Percentiles rank a stretch among this genome's conserved stretches.
Conservation (phyloP, 2,113 vertebrate genomes). For the Chiloscyllium plagiosum region DNA sequence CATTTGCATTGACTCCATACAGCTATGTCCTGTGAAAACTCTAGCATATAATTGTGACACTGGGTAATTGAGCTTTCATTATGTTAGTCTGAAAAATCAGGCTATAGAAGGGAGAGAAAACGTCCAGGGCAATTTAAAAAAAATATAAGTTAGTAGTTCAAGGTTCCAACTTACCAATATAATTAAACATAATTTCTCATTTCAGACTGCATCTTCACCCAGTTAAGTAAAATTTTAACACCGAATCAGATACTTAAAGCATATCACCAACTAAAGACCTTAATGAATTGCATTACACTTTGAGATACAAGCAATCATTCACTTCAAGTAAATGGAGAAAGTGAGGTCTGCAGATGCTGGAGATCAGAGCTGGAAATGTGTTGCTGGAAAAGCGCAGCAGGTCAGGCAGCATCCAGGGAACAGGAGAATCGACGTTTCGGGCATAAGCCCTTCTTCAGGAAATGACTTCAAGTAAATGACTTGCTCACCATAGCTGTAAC, state of each 20-base stretch:
- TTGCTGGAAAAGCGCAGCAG: too few species aligned
- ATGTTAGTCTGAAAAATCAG: not conserved
- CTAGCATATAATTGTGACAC: not conserved
- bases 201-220: not conserved
- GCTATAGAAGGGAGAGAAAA: not conserved
- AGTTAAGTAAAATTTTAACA: not conserved
- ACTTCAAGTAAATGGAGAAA: not conserved
- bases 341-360: too few species aligned
- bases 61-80: not conserved
- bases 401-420: too few species aligned
- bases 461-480: not conserved
- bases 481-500: conserved; percentile 5
- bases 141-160: not conserved
- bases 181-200: conserved; percentile 5
- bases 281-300: not conserved
- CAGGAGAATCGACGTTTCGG: too few species aligned
- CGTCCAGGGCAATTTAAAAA: not conserved
- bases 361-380: too few species aligned
- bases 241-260: not conserved
- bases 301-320: not conserved
- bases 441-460: too few species aligned
- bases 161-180: conserved; percentile 7
- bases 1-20: not conserved
- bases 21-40: not conserved
- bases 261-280: not conserved